These are phyloP conservation scores for Oreochromis grahami DNA, from an alignment of 2,797 vertebrate species.

Conservation along the genomic window DNA sequence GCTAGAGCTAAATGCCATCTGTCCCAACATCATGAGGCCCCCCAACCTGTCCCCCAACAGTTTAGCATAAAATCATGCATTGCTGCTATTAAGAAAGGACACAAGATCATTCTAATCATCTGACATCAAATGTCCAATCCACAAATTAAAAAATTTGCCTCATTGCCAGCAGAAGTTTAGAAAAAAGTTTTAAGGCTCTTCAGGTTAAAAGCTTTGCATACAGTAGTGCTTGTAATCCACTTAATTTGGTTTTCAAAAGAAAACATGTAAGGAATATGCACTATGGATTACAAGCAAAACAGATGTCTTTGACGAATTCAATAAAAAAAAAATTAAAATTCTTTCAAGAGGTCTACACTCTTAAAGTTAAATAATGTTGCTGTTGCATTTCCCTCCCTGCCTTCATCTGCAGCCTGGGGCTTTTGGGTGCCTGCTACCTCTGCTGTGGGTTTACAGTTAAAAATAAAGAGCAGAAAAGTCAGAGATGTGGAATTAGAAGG, in stretches of 20 bases:
- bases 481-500: background rate
- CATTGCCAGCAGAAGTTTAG: background rate
- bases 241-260: background rate
- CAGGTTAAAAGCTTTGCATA: constrained; percentile 4
- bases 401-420: background rate
- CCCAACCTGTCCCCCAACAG: constrained; percentile 51
- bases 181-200: background rate
- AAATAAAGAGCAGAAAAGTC: background rate
- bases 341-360: background rate
- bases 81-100: constrained; percentile 31
- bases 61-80: constrained; percentile 57
- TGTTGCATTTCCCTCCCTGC: background rate
- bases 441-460: background rate
- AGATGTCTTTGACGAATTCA: background rate
- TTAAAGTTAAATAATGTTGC: background rate
- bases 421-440: background rate
- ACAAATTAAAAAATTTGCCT: background rate
- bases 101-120: background rate
- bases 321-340: background rate
- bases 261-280: background rate
- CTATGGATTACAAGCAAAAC: background rate
- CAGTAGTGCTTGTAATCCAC: background rate
- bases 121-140: background rate
- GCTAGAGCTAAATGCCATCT: constrained; percentile 95
- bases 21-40: constrained; percentile 86